phyloP scores from a whole-genome alignment of 2,113 vertebrate genomes.

The Hymenochirus boettgeri region DNA sequence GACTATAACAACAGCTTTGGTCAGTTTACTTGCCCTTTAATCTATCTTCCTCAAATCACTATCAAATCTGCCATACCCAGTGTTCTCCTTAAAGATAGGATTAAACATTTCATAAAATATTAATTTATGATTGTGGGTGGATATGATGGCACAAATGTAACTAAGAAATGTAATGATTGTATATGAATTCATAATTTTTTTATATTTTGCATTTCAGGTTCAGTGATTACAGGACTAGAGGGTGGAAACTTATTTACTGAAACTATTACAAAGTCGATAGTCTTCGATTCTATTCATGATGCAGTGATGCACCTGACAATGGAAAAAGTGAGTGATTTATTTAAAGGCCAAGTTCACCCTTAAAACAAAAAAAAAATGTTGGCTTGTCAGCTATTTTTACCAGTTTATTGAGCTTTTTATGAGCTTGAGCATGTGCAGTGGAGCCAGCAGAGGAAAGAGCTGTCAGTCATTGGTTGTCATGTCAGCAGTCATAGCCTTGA shows the following conservation, averaged over 20 bases:
- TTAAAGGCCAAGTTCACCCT: background rate
- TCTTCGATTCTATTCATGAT: slow-evolving; percentile 78
- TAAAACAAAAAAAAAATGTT: no score
- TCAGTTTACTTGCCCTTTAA: no score
- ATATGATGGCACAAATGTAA: accelerated
- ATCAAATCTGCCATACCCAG: background rate
- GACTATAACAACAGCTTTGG: background rate
- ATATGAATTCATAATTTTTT: background rate
- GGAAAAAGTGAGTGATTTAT: background rate
- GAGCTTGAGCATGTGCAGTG: no score
- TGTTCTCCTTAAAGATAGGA: background rate
- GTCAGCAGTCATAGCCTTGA: no score
- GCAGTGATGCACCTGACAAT: slow-evolving; percentile 65
- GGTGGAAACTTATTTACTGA: slow-evolving; percentile 76
- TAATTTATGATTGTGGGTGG: background rate
- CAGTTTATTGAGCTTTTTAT: background rate
- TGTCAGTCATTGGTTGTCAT: no score
- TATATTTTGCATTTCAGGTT: slow-evolving; percentile 49
- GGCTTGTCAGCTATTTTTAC: background rate
- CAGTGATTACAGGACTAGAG: slow-evolving; percentile 73
- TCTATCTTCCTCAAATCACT: background rate
- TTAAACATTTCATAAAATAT: background rate
- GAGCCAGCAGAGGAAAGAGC: no score
- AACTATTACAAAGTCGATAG: slow-evolving; percentile 71
- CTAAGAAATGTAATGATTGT: background rate